phyloP scores from a whole-genome alignment of 1,140 invertebrate species.

The Oryctes rhinoceros region DNA sequence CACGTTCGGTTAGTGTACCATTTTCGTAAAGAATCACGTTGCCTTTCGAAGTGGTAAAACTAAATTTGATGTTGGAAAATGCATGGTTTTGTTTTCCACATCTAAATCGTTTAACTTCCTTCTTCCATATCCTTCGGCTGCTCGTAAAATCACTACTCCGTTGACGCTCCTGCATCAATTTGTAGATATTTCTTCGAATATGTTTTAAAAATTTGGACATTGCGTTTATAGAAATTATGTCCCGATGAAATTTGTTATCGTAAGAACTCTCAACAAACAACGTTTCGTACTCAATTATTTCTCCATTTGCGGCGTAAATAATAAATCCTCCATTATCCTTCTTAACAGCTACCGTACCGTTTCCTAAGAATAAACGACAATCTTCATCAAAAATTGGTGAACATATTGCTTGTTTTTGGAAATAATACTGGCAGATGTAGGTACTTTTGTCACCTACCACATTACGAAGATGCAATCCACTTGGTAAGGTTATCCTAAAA shows the following conservation, averaged over 20 bases:
- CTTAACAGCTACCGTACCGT: slow-evolving; percentile 21
- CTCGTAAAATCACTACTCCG: neutral
- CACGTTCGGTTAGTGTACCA: neutral
- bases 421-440: slow-evolving; percentile 31
- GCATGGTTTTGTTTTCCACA: neutral
- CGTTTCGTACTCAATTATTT: slow-evolving; percentile 35
- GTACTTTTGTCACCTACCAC: neutral
- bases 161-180: neutral
- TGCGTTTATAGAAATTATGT: neutral
- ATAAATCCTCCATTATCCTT: slow-evolving; percentile 26
- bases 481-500: slow-evolving; percentile 30
- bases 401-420: slow-evolving; percentile 8
- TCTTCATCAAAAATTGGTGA: slow-evolving; percentile 24
- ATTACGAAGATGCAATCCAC: slow-evolving; percentile 36
- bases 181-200: slow-evolving; percentile 20
- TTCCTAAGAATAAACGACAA: slow-evolving; percentile 26
- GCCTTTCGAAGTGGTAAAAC: neutral
- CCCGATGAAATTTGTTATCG: neutral
- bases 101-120: slow-evolving; percentile 15
- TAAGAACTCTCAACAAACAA: neutral
- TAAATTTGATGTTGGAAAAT: slow-evolving; percentile 27
- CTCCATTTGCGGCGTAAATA: slow-evolving; percentile 19
- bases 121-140: slow-evolving; percentile 4
- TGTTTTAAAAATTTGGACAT: slow-evolving; percentile 18
- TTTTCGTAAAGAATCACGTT: neutral